Base-by-base conservation (phyloP, 1,140 invertebrate species). In the Drosophila arawakana region DNA sequence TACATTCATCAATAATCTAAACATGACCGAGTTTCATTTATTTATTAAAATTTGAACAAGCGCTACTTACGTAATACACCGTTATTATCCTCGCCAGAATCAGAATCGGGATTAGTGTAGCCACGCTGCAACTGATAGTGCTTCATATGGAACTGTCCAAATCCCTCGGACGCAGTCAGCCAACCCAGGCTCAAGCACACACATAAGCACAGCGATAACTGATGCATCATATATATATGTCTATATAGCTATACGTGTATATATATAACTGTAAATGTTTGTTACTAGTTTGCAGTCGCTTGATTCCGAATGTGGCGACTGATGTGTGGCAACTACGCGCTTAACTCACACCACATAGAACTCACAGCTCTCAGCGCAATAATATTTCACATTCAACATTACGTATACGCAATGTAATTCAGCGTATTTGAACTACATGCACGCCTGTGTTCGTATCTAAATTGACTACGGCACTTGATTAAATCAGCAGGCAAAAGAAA, bases 101-200 rank as follows among this genome's bases (percentile, higher is more conserved):
- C 90, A 44, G 1, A 2, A 21, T 89, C 80, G 49, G 80, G 71
- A 15, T 78, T 52, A n/a, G 79, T 78, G 61, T 91, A 81, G 61
- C 80, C 77, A 0, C 84, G 85, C 39, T 89, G 84, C 81, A 90
- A 37, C 57, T 89, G 84, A 61, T 91, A 91, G 47, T 86, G 82
- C 55, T 91, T 90, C 89, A 91, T 91, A 43, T 91, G 90, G 41
- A 91, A 91, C 73, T 91, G 85, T 50, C 90, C 90, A 46, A 91
- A 91, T 62, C 73, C 85, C 13, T 62, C 50, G 61, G 80, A 82
- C 10, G 66, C 59, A 43, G 61, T 44, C 10, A 86, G 65, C 69
- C 75, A 74, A 18, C 67, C 21, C 58, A 72, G 2, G 54, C 54
- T 37, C 15, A 41, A 13, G 9, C 54, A n/a, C 13, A 55, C 8